Base-by-base conservation (phyloP, 2,113 vertebrate genomes). In the Toxotes jaculatrix region DNA sequence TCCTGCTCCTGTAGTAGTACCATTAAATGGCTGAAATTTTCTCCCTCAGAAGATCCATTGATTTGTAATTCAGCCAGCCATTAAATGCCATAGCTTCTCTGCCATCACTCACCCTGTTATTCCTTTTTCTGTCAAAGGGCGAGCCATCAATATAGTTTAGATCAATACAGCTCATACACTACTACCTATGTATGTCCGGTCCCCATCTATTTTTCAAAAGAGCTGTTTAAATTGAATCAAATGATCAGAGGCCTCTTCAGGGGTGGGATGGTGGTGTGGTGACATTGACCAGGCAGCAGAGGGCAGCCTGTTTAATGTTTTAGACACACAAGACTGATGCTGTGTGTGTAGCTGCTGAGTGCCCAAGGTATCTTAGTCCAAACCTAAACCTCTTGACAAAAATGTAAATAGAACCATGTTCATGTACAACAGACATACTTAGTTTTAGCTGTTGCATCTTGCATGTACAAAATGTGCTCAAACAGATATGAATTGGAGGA, bases 51-150 rank as follows among this genome's bases (percentile, higher is more conserved):
- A 32, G 57, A 84, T 60, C 60, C 74, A 91, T 91, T 84, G 90
- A 91, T 92, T 89, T 89, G 71, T 85, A 83, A 92, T 92, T 53
- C 81, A 62, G 67, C 61, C 21, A 72, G 60, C 80, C 68, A 85
- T 86, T 87, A 89, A 74, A 85, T 87, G 68, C 72, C 81, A 73
- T 53, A 64, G 74, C 86, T 67, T 47, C 79, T 67, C 73, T 1
- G 3, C 84, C 69, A 86, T 91, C 83, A 56, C 17, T 90, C 80
- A 88, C 43, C 53, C 69, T 51, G 23, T 79, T 84, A 75, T 87
- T 85, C 45, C 57, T 34, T 64, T 80, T 86, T 51, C 84, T 77
- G 72, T 87, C 86, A 79, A 81, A 86, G 62, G 63, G 59, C 36
- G 19, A 47, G 36, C 61, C 82, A 87, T 87, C 77, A 91, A 70